Percentiles rank a stretch among this genome's conserved stretches.
phyloP scores from a whole-genome alignment of 2,113 vertebrate genomes.

The Chlamydotis undulata region DNA sequence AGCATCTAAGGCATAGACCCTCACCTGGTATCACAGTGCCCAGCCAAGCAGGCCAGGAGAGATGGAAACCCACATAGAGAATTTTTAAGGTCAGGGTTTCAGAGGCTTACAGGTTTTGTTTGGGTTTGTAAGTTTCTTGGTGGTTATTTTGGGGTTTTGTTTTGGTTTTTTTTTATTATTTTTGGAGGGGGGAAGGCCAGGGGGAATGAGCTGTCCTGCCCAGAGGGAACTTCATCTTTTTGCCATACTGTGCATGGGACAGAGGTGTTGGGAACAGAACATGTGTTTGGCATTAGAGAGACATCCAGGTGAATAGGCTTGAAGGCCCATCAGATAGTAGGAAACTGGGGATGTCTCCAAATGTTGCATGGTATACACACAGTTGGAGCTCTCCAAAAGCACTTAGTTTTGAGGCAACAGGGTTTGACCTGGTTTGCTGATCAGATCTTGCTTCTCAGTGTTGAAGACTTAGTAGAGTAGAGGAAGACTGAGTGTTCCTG shows the following conservation, averaged over 20 bases:
- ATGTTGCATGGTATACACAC: neutral
- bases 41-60: neutral
- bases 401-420: neutral
- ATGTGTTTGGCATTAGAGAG: neutral
- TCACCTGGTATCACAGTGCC: neutral
- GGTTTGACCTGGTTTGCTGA: neutral
- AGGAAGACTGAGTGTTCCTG: neutral
- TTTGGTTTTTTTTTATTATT: neutral
- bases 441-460: neutral
- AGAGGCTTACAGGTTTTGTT: neutral
- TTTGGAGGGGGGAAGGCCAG: too few species aligned
- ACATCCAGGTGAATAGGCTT: neutral
- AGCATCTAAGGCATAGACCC: neutral
- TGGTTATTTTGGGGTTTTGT: neutral
- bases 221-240: neutral
- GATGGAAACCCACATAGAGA: neutral
- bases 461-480: neutral
- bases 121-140: neutral
- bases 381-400: neutral
- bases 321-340: neutral
- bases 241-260: neutral
- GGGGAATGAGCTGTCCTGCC: neutral
- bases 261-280: neutral
- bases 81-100: neutral
- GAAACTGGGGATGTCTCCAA: neutral